These are phyloP conservation scores for Margarornis squamiger DNA, from an alignment of 2,797 vertebrate species.

Conservation along the genomic window DNA sequence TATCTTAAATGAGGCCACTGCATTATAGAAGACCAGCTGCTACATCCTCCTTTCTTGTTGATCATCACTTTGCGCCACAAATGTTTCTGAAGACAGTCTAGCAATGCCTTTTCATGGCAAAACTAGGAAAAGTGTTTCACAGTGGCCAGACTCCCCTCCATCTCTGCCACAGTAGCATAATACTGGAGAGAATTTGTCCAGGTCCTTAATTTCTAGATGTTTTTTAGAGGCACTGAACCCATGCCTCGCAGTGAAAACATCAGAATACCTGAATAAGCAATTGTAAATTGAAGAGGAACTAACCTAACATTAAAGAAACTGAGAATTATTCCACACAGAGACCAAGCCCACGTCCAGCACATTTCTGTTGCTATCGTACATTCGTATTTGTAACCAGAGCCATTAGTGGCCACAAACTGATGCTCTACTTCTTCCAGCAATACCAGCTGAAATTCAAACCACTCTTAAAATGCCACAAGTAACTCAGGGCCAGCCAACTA, in stretches of 20 bases:
- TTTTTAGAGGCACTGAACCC: neutral
- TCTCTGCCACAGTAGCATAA: neutral
- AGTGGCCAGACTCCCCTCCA: neutral
- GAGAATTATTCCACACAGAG: neutral
- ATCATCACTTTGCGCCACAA: neutral
- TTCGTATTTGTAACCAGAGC: neutral
- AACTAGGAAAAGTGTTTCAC: neutral
- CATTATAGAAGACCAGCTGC: neutral
- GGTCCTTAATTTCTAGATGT: neutral
- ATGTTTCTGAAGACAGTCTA: neutral
- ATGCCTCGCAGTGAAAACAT: neutral
- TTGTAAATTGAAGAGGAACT: neutral
- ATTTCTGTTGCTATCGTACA: neutral
- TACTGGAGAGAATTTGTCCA: neutral
- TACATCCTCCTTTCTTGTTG: neutral
- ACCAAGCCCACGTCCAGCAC: neutral
- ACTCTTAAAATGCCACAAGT: neutral
- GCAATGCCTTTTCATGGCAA: accelerated
- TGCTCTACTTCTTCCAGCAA: neutral
- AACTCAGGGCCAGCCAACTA: neutral
- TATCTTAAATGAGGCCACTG: neutral
- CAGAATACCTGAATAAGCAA: neutral
- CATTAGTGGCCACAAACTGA: neutral
- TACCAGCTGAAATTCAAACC: neutral
- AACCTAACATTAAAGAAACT: neutral